Percentiles rank a stretch among this genome's conserved stretches.
Conservation (phyloP, 2,797 vertebrate species). For the Chromis chromis region DNA sequence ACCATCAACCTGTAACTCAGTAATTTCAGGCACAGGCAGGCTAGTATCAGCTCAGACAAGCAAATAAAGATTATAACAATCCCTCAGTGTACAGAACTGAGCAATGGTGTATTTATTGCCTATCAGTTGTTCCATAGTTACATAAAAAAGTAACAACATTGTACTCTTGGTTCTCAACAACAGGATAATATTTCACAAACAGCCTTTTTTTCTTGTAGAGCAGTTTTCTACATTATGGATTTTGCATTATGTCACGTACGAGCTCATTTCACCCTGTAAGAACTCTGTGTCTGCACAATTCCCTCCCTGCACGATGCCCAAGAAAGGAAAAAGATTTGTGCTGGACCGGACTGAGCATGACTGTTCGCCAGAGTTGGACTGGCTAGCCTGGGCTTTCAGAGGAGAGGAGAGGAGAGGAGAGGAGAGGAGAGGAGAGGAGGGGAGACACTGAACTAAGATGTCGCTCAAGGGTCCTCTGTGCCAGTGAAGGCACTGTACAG, state of each 20-base stretch:
- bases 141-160: background rate
- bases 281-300: constrained; percentile 31
- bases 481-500: constrained; percentile 76
- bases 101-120: too few relatives aligned
- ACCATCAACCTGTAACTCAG: background rate
- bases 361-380: constrained; percentile 57
- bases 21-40: background rate
- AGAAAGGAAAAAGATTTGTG: constrained; percentile 45
- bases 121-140: too few relatives aligned
- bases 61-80: background rate
- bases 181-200: constrained; percentile 3
- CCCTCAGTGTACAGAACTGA: background rate
- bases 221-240: constrained; percentile 1
- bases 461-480: constrained; percentile 77
- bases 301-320: constrained; percentile 21
- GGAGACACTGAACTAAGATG: constrained; percentile 73
- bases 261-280: constrained; percentile 57
- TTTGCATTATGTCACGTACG: constrained; percentile 38
- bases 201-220: background rate
- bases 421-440: constrained; percentile 39
- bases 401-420: constrained; percentile 48
- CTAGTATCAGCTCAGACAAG: too few relatives aligned
- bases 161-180: background rate
- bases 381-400: constrained; percentile 63
- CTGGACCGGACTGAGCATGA: constrained; percentile 60